Base-by-base conservation (phyloP, 1,140 invertebrate species). In the Trissolcus basalis region DNA sequence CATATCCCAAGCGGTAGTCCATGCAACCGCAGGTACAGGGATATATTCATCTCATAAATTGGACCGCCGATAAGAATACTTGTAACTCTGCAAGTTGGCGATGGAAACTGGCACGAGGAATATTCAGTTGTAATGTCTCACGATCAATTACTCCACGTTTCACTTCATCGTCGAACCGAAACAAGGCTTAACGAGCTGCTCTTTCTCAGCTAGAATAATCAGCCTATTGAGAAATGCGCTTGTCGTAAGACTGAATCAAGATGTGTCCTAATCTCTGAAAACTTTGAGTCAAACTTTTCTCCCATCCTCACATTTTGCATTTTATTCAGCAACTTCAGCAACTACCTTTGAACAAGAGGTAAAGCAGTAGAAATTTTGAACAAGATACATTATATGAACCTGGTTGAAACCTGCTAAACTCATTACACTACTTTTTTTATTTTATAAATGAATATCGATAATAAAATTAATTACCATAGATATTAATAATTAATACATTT, bases 1-100 rank as follows among this genome's bases (percentile, higher is more conserved):
- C 53, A 12, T 58, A 45, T 72, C 41, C 15, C 11, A n/a, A 27
- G 19, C 6, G 47, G 32, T 32, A 15, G 50, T 59, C 54, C 54
- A 59, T n/a, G 33, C 54, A 53, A 39, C 19, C 19, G 19, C 48
- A 72, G 54, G 16, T 56, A 56, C 35, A 53, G 33, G 61, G 60
- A 65, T 59, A 54, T 54, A 45, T 64, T 64, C 70, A 55, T 55
- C 49, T 49, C 51, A 61, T 67, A 74, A 74, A 74, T 67, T 74
- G 63, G 61, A 74, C 50, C 56, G 56, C 35, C 63, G 63, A 74
- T 74, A 74, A 67, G 63, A 67, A 61, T 74, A 67, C 61, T 55
- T 51, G 71, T 50, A 63, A 56, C 50, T 53, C n/a, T 27, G 9
- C 9, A 11, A 65, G 56, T 50, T 74, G 61, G 56, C 50, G 51